Percentiles rank a stretch among this genome's conserved stretches.
phyloP scores from a whole-genome alignment of 2,797 vertebrate genomes.

The Hippocampus kuda region DNA sequence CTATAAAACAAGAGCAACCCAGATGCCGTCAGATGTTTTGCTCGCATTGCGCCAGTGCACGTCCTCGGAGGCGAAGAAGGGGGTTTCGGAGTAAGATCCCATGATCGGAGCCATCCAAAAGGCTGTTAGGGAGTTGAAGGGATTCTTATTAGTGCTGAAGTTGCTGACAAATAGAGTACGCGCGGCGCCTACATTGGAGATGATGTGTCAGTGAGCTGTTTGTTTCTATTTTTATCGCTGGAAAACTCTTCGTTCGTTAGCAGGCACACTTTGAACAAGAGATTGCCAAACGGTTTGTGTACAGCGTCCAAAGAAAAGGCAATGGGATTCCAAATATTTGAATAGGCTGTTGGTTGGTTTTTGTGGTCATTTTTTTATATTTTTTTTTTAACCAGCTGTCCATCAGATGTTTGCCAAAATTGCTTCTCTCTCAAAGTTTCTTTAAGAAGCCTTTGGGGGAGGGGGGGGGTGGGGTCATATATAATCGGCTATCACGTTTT shows the following conservation, averaged over 20 bases:
- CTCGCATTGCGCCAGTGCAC: slow-evolving; percentile 42
- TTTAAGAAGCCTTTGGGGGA: background rate
- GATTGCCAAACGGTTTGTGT: slow-evolving; percentile 16
- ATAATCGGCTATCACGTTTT: background rate
- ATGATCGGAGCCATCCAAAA: slow-evolving; percentile 1
- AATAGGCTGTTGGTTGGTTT: background rate
- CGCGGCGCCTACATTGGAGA: slow-evolving; percentile 9
- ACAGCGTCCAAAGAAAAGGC: slow-evolving; percentile 4
- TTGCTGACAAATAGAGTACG: slow-evolving; percentile 12
- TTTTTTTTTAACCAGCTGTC: background rate
- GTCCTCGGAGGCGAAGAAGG: slow-evolving; percentile 22
- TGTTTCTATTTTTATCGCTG: slow-evolving; percentile 15
- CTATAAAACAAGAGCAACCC: slow-evolving; percentile 53
- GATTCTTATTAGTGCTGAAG: slow-evolving; percentile 12
- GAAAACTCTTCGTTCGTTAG: slow-evolving; percentile 31
- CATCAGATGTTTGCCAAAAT: background rate
- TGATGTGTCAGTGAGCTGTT: slow-evolving; percentile 15
- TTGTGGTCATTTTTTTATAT: background rate
- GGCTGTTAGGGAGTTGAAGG: background rate
- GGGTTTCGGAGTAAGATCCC: slow-evolving; percentile 10
- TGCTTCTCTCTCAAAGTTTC: background rate
- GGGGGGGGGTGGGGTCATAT: too few species aligned
- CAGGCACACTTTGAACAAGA: slow-evolving; percentile 9
- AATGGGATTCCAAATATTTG: background rate
- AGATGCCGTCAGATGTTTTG: slow-evolving; percentile 52